Conservation (phyloP, 2,113 vertebrate genomes). For the Pampusana beccarii region DNA sequence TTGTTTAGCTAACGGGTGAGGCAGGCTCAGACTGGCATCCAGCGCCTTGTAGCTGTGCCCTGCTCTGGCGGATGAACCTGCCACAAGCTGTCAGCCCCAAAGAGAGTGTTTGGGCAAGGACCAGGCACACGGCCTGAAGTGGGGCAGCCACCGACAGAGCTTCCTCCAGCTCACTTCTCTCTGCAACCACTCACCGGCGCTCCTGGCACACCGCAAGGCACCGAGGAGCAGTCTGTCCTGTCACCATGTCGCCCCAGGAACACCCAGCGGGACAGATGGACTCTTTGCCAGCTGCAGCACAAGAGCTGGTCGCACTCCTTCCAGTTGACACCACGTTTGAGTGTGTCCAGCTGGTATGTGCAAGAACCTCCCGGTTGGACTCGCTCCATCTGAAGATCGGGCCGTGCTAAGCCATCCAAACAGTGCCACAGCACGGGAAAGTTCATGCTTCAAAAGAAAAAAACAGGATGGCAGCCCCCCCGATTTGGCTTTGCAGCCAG, state of each 20-base stretch:
- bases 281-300: background rate
- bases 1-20: background rate
- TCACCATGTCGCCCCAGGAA: background rate
- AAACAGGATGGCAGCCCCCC: too few relatives aligned
- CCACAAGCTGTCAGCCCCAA: background rate
- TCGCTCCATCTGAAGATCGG: background rate
- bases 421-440: background rate
- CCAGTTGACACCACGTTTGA: background rate
- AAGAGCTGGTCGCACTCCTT: accelerated
- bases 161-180: background rate
- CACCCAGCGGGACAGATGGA: accelerated
- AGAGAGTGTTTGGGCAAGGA: background rate
- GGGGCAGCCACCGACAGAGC: background rate
- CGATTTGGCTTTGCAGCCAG: background rate
- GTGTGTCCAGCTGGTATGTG: accelerated
- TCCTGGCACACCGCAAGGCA: background rate
- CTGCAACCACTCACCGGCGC: accelerated
- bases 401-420: accelerated
- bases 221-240: background rate
- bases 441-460: background rate
- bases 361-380: accelerated
- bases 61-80: background rate
- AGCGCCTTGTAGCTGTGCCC: background rate
- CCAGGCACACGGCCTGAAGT: background rate
- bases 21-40: background rate